Percentiles rank a stretch among this genome's conserved stretches.
phyloP scores from a whole-genome alignment of 2,888 invertebrate species.

The Tetragonula carbonaria region DNA sequence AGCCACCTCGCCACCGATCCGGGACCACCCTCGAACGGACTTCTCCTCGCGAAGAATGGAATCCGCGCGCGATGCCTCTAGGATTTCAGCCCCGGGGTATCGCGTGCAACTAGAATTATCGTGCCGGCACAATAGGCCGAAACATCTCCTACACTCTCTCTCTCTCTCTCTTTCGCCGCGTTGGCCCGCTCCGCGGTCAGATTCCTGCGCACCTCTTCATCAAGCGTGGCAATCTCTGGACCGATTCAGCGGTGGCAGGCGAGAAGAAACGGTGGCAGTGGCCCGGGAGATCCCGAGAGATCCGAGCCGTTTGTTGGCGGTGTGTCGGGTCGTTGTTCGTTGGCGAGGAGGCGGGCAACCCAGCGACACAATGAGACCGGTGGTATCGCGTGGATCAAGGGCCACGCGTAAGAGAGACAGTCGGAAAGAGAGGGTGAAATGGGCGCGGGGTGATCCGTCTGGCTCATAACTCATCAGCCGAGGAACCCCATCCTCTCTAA shows the following conservation, averaged over 20 bases:
- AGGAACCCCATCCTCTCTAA: conserved; percentile 77
- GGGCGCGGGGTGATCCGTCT: conserved; percentile 49
- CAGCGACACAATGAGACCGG: conserved; percentile 75
- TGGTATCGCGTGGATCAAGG: conserved; percentile 80
- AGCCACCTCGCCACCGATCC: conserved; percentile 70
- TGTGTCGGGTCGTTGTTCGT: conserved; percentile 66
- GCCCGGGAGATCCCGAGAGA: conserved; percentile 21
- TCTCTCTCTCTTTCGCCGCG: background rate
- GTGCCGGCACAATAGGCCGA: conserved; percentile 78
- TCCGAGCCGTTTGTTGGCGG: conserved; percentile 60
- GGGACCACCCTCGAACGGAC: conserved; percentile 79
- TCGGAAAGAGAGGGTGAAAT: conserved; percentile 43
- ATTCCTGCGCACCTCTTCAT: conserved; percentile 56
- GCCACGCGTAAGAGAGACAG: conserved; percentile 62
- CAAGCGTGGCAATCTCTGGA: conserved; percentile 65
- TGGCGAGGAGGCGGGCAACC: conserved; percentile 36
- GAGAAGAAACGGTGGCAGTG: conserved; percentile 9
- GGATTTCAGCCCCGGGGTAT: conserved; percentile 80
- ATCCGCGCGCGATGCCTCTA: conserved; percentile 73
- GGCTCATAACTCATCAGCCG: conserved; percentile 77
- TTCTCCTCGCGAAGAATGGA: conserved; percentile 53
- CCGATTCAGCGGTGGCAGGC: conserved; percentile 50
- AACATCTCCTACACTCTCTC: conserved; percentile 36
- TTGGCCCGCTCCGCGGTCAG: conserved; percentile 3
- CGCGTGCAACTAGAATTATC: conserved; percentile 81